A percentile compares a stretch with the other conserved stretches of the same genome.
Evolutionary conservation across 2,113 vertebrate species (phyloP).

Genomic region (Dolichallabes microphthalmus): DNA sequence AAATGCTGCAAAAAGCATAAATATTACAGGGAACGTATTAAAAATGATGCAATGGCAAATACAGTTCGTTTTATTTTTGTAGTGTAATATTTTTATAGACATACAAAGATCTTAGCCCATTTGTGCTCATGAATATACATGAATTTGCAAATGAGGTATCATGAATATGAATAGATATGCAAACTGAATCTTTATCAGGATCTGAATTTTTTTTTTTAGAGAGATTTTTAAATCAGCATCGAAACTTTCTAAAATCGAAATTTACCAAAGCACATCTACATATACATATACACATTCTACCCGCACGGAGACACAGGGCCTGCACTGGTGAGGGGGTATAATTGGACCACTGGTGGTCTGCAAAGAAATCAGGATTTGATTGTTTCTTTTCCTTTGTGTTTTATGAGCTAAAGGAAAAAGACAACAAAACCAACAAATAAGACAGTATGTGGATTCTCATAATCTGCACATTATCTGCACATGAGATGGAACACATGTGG

Average conservation of each 20-base stretch:
- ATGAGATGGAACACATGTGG: slow-evolving; percentile 5
- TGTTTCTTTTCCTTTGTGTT: slow-evolving; percentile 21
- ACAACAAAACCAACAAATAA: neutral
- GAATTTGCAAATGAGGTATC: neutral
- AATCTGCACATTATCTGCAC: neutral
- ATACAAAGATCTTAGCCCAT: neutral
- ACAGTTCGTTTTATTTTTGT: neutral
- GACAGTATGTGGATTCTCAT: neutral
- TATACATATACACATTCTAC: slow-evolving; percentile 35
- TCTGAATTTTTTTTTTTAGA: neutral
- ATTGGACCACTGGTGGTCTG: slow-evolving; percentile 24
- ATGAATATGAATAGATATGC: neutral
- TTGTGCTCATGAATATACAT: neutral
- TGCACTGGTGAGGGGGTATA: slow-evolving; percentile 29
- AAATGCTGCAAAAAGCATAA: neutral
- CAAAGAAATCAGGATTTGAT: slow-evolving; percentile 15
- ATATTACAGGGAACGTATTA: neutral
- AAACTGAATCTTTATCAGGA: neutral
- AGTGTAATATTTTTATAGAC: neutral
- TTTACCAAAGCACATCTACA: neutral
- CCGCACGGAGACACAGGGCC: slow-evolving; percentile 35
- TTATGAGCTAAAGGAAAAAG: slow-evolving; percentile 3
- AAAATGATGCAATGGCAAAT: neutral
- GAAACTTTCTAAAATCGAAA: neutral
- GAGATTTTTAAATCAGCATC: neutral